phyloP scores from a whole-genome alignment of 2,888 invertebrate genomes.

The Tipula vernalis region DNA sequence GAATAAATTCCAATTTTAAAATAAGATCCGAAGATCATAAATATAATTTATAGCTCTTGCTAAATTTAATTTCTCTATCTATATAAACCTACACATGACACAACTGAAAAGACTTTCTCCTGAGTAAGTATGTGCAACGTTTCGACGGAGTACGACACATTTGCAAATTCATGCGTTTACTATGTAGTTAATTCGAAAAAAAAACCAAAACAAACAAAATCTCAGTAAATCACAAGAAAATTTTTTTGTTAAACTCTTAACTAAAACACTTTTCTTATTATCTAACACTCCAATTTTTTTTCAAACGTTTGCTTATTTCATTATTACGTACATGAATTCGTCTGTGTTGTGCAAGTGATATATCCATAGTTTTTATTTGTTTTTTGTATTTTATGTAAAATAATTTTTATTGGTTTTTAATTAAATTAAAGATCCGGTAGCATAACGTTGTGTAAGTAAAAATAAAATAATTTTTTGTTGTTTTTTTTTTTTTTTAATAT shows the following conservation, averaged over 20 bases:
- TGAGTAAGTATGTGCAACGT: no score
- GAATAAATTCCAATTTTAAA: no score
- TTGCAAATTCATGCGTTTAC: no score
- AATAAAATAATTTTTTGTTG: neutral
- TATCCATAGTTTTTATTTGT: neutral
- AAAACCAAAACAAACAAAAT: neutral
- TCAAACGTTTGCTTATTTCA: neutral
- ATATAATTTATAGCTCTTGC: no score
- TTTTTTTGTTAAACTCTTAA: neutral
- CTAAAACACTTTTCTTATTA: neutral
- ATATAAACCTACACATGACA: no score
- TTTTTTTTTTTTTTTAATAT: neutral
- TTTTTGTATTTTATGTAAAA: neutral
- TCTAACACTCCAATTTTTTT: neutral
- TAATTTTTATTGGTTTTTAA: neutral
- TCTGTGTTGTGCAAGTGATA: conserved; percentile 6
- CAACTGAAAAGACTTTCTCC: no score
- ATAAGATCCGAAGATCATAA: no score
- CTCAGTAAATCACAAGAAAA: no score
- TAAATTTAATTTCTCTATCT: no score
- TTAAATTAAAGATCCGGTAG: neutral
- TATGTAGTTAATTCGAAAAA: no score
- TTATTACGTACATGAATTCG: conserved; percentile 10
- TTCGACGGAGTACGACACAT: no score
- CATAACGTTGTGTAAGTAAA: neutral